Percentiles rank a stretch among this genome's conserved stretches.
Conservation (phyloP, 30 jellyfish, hydroid and myxozoan genomes). For the Aurelia sp. region DNA sequence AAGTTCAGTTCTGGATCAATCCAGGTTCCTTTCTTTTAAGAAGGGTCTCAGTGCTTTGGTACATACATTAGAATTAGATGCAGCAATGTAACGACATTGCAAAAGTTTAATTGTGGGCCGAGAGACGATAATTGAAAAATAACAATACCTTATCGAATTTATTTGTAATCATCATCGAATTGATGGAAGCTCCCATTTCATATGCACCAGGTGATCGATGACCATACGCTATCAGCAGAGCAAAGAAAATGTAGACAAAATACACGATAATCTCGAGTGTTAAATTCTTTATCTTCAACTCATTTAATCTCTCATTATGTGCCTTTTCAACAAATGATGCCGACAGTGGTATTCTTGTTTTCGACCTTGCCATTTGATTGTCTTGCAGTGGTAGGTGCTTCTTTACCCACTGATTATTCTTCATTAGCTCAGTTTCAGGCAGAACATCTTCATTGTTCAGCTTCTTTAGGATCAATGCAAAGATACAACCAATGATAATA, state of each 20-base stretch:
- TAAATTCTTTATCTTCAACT: conserved; percentile 49
- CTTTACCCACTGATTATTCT: conserved; percentile 25
- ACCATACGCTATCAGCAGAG: conserved; percentile 84
- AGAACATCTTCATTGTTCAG: conserved; percentile 47
- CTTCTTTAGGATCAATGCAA: conserved; percentile 72
- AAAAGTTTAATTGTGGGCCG: too few relatives aligned
- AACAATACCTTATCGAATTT: conserved; percentile 78
- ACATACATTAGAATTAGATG: too few relatives aligned
- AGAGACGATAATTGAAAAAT: too few relatives aligned
- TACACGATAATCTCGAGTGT: conserved; percentile 61
- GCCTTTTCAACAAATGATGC: conserved; percentile 48
- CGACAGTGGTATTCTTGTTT: conserved; percentile 40
- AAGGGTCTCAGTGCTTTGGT: too few relatives aligned
- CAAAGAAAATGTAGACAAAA: conserved; percentile 57
- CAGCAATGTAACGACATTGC: too few relatives aligned
- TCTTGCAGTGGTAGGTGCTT: conserved; percentile 21
- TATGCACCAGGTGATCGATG: conserved; percentile 92
- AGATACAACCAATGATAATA: conserved; percentile 66
- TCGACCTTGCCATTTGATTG: neutral
- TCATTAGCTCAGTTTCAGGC: conserved; percentile 62
- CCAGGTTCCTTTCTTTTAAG: too few relatives aligned
- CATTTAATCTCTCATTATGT: conserved; percentile 46
- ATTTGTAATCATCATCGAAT: conserved; percentile 49
- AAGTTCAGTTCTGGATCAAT: too few relatives aligned
- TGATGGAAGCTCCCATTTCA: conserved; percentile 42